phyloP scores from a whole-genome alignment of 2,113 vertebrate species.

The Hydrolagus affinis region DNA sequence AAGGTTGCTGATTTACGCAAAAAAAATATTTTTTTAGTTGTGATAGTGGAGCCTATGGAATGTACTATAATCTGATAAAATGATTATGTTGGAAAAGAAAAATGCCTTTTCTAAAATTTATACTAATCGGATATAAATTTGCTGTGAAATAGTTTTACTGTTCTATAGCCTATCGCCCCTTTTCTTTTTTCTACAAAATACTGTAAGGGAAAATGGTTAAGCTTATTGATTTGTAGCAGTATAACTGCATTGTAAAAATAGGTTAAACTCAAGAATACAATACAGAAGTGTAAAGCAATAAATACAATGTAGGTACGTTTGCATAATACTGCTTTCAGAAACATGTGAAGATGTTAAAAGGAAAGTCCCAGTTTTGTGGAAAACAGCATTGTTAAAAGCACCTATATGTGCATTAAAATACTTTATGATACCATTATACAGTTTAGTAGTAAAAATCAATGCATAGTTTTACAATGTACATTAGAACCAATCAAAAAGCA shows the following conservation, averaged over 20 bases:
- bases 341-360: background rate
- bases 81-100: constrained; percentile 8
- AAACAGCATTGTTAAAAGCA: constrained; percentile 5
- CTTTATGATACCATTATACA: background rate
- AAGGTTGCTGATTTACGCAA: background rate
- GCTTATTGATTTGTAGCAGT: background rate
- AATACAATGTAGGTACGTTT: background rate
- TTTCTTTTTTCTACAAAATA: too few relatives aligned
- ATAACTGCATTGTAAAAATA: background rate
- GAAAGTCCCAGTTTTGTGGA: background rate
- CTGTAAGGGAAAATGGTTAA: background rate
- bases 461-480: constrained; percentile 2
- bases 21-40: background rate
- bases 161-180: background rate
- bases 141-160: background rate
- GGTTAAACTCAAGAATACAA: background rate
- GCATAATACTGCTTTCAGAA: constrained; percentile 13
- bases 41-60: background rate
- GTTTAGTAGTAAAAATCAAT: constrained; percentile 7
- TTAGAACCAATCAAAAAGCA: background rate
- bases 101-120: background rate
- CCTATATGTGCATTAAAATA: background rate
- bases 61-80: background rate
- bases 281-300: background rate
- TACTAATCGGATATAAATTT: background rate